A percentile compares a stretch with the other conserved stretches of the same genome.
Evolutionary conservation across 2,797 vertebrate genomes (phyloP).

Genomic region (Danio aesculapii): DNA sequence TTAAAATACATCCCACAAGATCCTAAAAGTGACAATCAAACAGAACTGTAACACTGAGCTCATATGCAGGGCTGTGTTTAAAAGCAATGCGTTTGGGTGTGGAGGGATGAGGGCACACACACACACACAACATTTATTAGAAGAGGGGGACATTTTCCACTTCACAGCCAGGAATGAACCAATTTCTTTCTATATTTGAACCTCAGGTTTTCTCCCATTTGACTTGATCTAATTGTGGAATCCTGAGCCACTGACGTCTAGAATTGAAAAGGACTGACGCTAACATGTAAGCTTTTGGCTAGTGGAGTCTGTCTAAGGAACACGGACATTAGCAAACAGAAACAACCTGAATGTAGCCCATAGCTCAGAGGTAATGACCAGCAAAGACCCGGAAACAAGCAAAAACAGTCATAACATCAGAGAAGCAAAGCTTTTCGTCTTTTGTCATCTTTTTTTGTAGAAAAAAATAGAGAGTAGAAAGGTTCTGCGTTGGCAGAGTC

Average conservation of each 20-base stretch:
- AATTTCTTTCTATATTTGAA: neutral
- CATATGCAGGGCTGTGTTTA: slow-evolving; percentile 12
- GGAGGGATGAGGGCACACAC: neutral
- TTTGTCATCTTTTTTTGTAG: slow-evolving; percentile 57
- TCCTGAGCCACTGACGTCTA: neutral
- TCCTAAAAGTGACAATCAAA: slow-evolving; percentile 51
- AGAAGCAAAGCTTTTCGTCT: slow-evolving; percentile 62
- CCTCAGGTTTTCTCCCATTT: slow-evolving; percentile 2
- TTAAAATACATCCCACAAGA: slow-evolving; percentile 59
- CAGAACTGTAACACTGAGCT: slow-evolving; percentile 29
- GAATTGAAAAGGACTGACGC: slow-evolving; percentile 22
- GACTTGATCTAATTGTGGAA: slow-evolving; percentile 7
- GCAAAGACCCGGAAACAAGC: slow-evolving; percentile 54
- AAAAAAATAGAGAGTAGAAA: slow-evolving; percentile 64
- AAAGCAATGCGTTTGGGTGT: slow-evolving; percentile 2
- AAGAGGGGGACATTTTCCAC: slow-evolving; percentile 12
- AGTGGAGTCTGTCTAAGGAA: slow-evolving; percentile 39
- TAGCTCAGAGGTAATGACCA: slow-evolving; percentile 62
- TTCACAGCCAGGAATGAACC: slow-evolving; percentile 17
- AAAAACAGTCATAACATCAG: slow-evolving; percentile 67
- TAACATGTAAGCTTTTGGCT: slow-evolving; percentile 18
- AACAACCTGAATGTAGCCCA: slow-evolving; percentile 60
- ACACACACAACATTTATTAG: neutral
- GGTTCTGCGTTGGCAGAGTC: slow-evolving; percentile 63
- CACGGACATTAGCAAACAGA: slow-evolving; percentile 36